Base-by-base conservation (phyloP, 2,113 vertebrate genomes). In the Pogona vitticeps region DNA sequence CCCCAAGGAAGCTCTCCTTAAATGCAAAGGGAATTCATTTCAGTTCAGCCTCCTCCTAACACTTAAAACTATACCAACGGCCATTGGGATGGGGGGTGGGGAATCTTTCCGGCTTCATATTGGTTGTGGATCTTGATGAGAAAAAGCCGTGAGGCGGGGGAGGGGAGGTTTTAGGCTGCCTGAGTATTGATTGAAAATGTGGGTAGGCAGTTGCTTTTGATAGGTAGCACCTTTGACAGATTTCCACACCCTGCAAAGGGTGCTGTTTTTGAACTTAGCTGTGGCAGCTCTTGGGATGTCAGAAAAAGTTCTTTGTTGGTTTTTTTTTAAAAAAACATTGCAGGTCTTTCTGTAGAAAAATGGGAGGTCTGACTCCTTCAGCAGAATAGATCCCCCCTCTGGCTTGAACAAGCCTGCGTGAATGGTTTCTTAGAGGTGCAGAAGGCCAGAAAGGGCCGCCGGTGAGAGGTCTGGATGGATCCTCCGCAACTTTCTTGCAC, bases 401-500 rank as follows among this genome's bases (percentile, higher is more conserved):
- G 59, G 79, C 80, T 82, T 68, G 76, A 65, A 58, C 14, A 59
- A 90, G 81, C 0, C 38, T 85, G 86, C 59, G 42, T 3, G 28
- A 0, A 7, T 71, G 0, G n/a, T 72, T 80, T 65, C 58, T 75
- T 59, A 52, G 68, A 28, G 42, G 76, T 80, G 71, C 71, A 88
- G 71, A 67, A 80, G 82, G 76, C 38, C 36, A 52, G 31, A 84
- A 80, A 36, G 80, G 80, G 68, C 67, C 72, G 78, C 65, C 33
- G 38, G 15, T 71, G 40, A 20, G 68, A 67, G 67, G 67, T 88
- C 46, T 31, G 20, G 83, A 38, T 58, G 38, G 21, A 84, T 0
- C n/a, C 73, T 88, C 31, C 76, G 89, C 94, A 88, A 85, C 90
- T 88, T 93, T 95, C 95, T n/a, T 95, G 94, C 94, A 94, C 95